phyloP scores from a whole-genome alignment of 2,113 vertebrate genomes.

The Pitta sordida region DNA sequence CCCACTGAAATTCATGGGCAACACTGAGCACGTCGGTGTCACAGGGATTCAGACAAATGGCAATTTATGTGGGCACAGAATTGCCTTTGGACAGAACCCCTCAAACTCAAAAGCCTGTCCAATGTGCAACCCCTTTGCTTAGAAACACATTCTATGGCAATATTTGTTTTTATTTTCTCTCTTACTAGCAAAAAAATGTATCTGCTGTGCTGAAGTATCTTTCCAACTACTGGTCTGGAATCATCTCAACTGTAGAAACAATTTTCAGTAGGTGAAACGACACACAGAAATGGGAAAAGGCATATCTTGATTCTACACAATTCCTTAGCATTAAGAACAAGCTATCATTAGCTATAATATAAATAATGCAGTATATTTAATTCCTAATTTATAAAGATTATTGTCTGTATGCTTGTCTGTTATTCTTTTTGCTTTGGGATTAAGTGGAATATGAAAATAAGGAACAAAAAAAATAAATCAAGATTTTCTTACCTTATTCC shows the following conservation, averaged over 20 bases:
- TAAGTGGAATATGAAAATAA: background rate
- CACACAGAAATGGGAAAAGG: background rate
- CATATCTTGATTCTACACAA: background rate
- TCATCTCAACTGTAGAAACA: background rate
- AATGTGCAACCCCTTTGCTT: background rate
- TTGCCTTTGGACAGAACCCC: background rate
- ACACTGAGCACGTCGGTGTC: background rate
- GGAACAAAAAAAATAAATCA: background rate
- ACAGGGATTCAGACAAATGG: slow-evolving; percentile 15
- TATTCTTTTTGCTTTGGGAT: background rate
- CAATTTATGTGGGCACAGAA: background rate
- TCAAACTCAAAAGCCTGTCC: background rate
- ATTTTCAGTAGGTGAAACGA: background rate
- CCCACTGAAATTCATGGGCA: slow-evolving; percentile 15
- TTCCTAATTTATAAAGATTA: background rate
- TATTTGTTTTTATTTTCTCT: background rate
- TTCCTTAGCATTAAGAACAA: background rate
- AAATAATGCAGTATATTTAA: background rate
- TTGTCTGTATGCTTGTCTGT: background rate
- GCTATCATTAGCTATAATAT: background rate
- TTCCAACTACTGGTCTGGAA: background rate
- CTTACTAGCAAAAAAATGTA: background rate
- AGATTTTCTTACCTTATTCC: background rate
- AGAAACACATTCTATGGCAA: background rate
- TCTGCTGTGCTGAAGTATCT: background rate